Conservation (phyloP, 2,113 vertebrate genomes). For the Apistogramma diplotaenia region DNA sequence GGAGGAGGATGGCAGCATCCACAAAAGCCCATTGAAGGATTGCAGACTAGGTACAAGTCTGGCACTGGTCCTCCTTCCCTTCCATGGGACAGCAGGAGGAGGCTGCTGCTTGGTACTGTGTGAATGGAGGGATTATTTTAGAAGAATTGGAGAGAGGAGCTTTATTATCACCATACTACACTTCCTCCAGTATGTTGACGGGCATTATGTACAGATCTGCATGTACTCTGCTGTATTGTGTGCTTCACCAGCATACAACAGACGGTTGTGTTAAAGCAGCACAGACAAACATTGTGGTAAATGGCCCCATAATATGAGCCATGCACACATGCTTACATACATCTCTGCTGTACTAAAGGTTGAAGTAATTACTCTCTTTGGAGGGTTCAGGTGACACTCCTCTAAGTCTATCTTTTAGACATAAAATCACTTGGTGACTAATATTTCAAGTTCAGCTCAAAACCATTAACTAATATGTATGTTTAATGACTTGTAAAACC, state of each 20-base stretch:
- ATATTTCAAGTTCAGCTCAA: background rate
- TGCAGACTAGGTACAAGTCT: conserved; percentile 70
- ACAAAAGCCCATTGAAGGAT: conserved; percentile 75
- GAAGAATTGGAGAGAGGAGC: conserved; percentile 66
- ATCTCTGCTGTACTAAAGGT: background rate
- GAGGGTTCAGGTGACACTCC: background rate
- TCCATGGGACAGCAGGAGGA: conserved; percentile 65
- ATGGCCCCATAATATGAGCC: background rate
- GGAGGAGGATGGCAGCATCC: conserved; percentile 67
- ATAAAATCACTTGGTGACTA: background rate
- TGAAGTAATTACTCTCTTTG: background rate
- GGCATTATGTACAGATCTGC: conserved; percentile 33
- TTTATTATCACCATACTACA: conserved; percentile 65
- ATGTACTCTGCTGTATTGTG: conserved; percentile 27
- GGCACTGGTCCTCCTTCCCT: conserved; percentile 67
- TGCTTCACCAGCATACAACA: conserved; percentile 15
- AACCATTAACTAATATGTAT: background rate
- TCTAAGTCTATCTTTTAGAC: background rate
- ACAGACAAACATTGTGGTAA: background rate
- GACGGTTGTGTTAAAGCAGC: background rate
- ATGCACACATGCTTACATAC: background rate
- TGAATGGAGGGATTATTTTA: conserved; percentile 64
- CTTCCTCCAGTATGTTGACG: conserved; percentile 52
- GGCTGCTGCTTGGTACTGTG: conserved; percentile 68
- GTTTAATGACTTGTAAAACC: background rate